Conservation (phyloP, 2,113 vertebrate species). For the Limnothrissa miodon region DNA sequence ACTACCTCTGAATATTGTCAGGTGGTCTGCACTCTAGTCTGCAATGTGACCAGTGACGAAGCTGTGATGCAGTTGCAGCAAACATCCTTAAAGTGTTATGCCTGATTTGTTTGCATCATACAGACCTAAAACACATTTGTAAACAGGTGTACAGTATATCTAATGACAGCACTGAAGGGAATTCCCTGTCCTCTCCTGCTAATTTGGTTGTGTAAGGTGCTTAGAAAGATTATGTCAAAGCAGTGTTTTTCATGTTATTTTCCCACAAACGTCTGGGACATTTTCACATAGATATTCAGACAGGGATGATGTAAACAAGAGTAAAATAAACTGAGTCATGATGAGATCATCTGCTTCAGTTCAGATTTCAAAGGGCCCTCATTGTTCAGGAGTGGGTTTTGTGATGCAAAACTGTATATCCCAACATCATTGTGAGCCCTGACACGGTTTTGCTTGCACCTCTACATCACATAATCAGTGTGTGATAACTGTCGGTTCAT, state of each 20-base stretch:
- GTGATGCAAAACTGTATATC: not conserved
- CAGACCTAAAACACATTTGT: not conserved
- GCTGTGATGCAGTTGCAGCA: not conserved
- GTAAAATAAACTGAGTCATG: not conserved
- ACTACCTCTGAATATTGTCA: not conserved
- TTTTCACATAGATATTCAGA: not conserved
- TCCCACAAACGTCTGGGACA: not conserved
- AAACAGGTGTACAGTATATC: not conserved
- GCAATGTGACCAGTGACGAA: not conserved
- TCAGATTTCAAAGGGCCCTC: not conserved
- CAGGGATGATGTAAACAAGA: not conserved
- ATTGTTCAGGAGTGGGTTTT: not conserved
- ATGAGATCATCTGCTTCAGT: not conserved
- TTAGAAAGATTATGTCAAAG: not conserved
- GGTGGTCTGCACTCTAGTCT: not conserved
- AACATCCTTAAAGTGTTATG: not conserved
- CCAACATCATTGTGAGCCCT: not conserved
- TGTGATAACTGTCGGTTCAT: not conserved
- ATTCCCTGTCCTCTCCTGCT: not conserved
- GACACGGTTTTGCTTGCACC: not conserved
- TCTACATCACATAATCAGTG: not conserved
- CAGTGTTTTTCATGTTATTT: not conserved
- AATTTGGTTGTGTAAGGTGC: slow-evolving; percentile 4
- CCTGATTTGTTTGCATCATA: not conserved
- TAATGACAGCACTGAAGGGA: not conserved